Conservation (phyloP, 1,140 invertebrate species). For the Drosophila elegans region DNA sequence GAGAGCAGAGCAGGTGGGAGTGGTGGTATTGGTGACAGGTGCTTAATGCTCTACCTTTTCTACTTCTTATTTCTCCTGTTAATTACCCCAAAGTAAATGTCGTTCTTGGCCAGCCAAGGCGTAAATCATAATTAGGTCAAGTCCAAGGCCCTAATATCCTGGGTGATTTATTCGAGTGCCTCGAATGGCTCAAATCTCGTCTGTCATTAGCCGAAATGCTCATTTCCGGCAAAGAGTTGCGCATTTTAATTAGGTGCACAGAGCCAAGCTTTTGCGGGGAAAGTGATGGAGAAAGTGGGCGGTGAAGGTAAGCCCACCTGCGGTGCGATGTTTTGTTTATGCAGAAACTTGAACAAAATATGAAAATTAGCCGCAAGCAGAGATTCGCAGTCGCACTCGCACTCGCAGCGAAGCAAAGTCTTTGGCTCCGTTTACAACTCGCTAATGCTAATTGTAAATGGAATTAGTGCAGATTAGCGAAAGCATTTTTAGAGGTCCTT, state of each 20-base stretch:
- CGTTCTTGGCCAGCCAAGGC: not conserved
- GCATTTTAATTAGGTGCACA: conserved; percentile 79
- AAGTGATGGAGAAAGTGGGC: not conserved
- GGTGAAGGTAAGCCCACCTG: conserved; percentile 50
- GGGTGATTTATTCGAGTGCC: conserved; percentile 70
- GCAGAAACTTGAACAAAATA: conserved; percentile 69
- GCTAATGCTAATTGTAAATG: conserved; percentile 84
- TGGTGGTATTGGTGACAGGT: conserved; percentile 14
- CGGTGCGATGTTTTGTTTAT: conserved; percentile 72
- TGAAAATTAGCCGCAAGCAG: conserved; percentile 65
- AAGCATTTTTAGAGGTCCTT: conserved; percentile 47
- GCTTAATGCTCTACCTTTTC: conserved; percentile 17
- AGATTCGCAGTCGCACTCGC: conserved; percentile 16
- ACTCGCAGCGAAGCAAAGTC: conserved; percentile 20
- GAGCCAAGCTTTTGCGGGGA: conserved; percentile 3
- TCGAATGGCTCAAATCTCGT: conserved; percentile 51
- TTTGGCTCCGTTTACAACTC: conserved; percentile 68
- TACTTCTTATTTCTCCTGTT: not conserved
- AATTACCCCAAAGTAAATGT: conserved; percentile 5
- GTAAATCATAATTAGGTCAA: conserved; percentile 51
- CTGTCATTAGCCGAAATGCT: conserved; percentile 79
- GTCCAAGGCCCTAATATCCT: conserved; percentile 25
- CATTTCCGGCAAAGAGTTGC: conserved; percentile 82
- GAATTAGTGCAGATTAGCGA: conserved; percentile 79
- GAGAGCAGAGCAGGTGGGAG: conserved; percentile 39